These are phyloP conservation scores for Coecobrya sp. DNA, from an alignment of 2,888 invertebrate genomes.

Conservation along the genomic window DNA sequence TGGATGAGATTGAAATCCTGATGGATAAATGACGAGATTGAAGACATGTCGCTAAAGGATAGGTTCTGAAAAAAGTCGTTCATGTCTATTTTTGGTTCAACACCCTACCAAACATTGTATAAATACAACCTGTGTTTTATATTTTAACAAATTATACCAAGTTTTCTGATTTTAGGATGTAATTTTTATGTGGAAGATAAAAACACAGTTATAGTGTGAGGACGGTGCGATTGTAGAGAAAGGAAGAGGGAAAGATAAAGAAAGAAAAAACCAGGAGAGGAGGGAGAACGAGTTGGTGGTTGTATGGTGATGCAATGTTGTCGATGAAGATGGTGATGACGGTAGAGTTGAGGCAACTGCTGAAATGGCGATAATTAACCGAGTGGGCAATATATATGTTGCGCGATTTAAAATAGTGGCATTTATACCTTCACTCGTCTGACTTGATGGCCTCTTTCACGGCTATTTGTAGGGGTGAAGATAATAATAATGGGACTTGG, in stretches of 20 bases:
- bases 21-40: slow-evolving; percentile 73
- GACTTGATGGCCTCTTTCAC: slow-evolving; percentile 80
- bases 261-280: slow-evolving; percentile 13
- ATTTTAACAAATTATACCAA: slow-evolving; percentile 43
- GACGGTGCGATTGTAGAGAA: not conserved
- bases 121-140: not conserved
- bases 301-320: slow-evolving; percentile 24
- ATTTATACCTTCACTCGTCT: slow-evolving; percentile 78
- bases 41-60: slow-evolving; percentile 47
- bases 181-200: slow-evolving; percentile 52
- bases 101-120: not conserved
- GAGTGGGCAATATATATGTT: slow-evolving; percentile 73
- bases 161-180: not conserved
- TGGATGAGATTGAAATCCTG: slow-evolving; percentile 75
- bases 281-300: slow-evolving; percentile 8
- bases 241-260: not conserved
- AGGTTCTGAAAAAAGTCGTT: not conserved
- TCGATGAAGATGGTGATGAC: slow-evolving; percentile 20
- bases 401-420: slow-evolving; percentile 76
- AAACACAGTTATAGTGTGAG: slow-evolving; percentile 14
- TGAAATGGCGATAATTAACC: slow-evolving; percentile 80
- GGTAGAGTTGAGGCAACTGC: slow-evolving; percentile 62
- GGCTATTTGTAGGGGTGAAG: slow-evolving; percentile 84
- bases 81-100: not conserved
- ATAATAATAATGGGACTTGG: slow-evolving; percentile 86